A percentile compares a stretch with the other conserved stretches of the same genome.
These are phyloP conservation scores for Mohoua ochrocephala DNA, from an alignment of 2,113 vertebrate genomes.

Conservation along the genomic window DNA sequence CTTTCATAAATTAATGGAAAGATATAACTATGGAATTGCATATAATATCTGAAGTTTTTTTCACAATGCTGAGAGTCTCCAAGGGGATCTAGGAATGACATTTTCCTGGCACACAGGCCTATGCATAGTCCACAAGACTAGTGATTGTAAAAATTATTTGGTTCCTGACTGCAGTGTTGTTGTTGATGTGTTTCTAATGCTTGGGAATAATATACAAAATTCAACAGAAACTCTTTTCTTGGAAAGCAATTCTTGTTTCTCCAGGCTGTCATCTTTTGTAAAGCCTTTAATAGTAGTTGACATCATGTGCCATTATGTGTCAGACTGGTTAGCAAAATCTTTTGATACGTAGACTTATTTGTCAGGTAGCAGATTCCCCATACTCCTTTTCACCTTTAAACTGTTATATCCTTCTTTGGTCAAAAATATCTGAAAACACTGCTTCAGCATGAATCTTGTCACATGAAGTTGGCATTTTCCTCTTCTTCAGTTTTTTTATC, in stretches of 20 bases:
- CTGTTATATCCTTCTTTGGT: slow-evolving; percentile 23
- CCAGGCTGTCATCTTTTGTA: slow-evolving; percentile 60
- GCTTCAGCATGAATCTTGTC: background rate
- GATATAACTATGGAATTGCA: background rate
- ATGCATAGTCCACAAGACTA: background rate
- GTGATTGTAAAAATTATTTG: background rate
- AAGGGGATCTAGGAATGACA: background rate
- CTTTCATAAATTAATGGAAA: background rate
- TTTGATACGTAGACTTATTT: slow-evolving; percentile 68
- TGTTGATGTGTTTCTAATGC: background rate
- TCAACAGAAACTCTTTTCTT: slow-evolving; percentile 34
- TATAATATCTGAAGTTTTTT: background rate
- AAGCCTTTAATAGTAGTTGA: slow-evolving; percentile 69
- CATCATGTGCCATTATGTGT: slow-evolving; percentile 64
- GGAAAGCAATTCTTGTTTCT: slow-evolving; percentile 57
- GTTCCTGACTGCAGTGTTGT: background rate
- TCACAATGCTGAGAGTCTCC: background rate
- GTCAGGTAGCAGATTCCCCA: slow-evolving; percentile 63
- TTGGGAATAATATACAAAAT: slow-evolving; percentile 19
- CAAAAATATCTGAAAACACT: background rate
- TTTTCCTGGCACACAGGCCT: background rate
- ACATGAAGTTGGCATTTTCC: background rate
- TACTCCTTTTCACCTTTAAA: slow-evolving; percentile 45
- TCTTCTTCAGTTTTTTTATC: slow-evolving; percentile 2
- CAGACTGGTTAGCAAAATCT: slow-evolving; percentile 62